A percentile compares a stretch with the other conserved stretches of the same genome.
phyloP scores from a whole-genome alignment of 2,888 invertebrate species.

The Sminthurinus aureus region DNA sequence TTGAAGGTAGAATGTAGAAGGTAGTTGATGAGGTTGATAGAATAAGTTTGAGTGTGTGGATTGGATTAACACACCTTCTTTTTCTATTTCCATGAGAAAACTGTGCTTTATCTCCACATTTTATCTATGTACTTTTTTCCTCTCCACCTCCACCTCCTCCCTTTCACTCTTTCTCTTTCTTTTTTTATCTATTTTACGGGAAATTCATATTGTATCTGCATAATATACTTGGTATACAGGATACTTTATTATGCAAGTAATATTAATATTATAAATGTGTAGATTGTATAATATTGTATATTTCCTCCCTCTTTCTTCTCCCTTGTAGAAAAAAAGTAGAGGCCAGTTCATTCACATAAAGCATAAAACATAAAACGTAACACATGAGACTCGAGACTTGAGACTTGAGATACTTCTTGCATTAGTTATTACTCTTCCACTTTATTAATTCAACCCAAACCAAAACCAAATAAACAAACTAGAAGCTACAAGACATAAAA shows the following conservation, averaged over 20 bases:
- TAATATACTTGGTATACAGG: background rate
- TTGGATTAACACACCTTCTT: conserved; percentile 38
- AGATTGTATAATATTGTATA: no score
- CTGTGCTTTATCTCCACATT: conserved; percentile 27
- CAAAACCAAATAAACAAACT: background rate
- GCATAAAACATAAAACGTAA: background rate
- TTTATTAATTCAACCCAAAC: background rate
- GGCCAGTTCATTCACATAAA: background rate
- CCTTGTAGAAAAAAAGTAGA: background rate
- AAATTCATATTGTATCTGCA: background rate
- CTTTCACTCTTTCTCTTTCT: background rate
- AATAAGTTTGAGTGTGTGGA: conserved; percentile 34
- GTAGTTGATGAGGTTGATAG: background rate
- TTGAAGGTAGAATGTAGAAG: background rate
- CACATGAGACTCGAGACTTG: no score
- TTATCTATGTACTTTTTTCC: conserved; percentile 18
- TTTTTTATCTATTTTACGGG: background rate
- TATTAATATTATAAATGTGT: background rate
- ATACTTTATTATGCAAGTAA: background rate
- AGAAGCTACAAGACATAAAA: background rate
- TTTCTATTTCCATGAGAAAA: conserved; percentile 44
- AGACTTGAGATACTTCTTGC: background rate
- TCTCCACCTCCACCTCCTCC: background rate
- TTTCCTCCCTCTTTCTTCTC: background rate
- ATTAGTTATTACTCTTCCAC: background rate